phyloP scores from a whole-genome alignment of 2,888 invertebrate species.

The Hypselothyrea guttata region DNA sequence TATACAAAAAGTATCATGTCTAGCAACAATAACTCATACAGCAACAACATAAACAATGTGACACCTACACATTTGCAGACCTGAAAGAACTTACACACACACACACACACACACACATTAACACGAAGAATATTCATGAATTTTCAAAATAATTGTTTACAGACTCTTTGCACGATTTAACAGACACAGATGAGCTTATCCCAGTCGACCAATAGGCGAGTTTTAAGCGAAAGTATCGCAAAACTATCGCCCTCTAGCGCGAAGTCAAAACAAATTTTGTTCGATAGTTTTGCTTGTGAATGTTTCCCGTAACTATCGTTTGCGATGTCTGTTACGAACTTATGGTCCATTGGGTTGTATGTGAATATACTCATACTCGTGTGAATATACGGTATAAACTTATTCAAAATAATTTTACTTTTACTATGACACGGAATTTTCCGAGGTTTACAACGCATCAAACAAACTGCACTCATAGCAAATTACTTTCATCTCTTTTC shows the following conservation, averaged over 20 bases:
- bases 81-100: slow-evolving; percentile 21
- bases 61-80: slow-evolving; percentile 47
- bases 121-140: slow-evolving; percentile 30
- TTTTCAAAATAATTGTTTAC: slow-evolving; percentile 46
- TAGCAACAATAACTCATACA: slow-evolving; percentile 61
- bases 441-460: background rate
- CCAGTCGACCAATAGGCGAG: too few species aligned
- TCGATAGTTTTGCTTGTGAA: too few species aligned
- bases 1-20: slow-evolving; percentile 58
- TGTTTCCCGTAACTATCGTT: too few species aligned
- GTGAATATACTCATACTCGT: too few species aligned
- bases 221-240: too few species aligned
- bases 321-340: too few species aligned
- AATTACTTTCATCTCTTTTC: background rate
- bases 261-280: too few species aligned
- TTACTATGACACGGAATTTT: background rate
- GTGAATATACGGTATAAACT: background rate
- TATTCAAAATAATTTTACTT: background rate
- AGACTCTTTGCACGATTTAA: slow-evolving; percentile 55
- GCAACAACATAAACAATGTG: slow-evolving; percentile 44
- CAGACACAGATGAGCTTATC: slow-evolving; percentile 7
- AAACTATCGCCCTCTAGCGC: too few species aligned
- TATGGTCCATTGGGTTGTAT: too few species aligned
- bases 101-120: slow-evolving; percentile 11
- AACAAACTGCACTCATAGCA: slow-evolving; percentile 3